A percentile compares a stretch with the other conserved stretches of the same genome.
Evolutionary conservation across 2,797 vertebrate genomes (phyloP).

Genomic region (Muscicapa striata): DNA sequence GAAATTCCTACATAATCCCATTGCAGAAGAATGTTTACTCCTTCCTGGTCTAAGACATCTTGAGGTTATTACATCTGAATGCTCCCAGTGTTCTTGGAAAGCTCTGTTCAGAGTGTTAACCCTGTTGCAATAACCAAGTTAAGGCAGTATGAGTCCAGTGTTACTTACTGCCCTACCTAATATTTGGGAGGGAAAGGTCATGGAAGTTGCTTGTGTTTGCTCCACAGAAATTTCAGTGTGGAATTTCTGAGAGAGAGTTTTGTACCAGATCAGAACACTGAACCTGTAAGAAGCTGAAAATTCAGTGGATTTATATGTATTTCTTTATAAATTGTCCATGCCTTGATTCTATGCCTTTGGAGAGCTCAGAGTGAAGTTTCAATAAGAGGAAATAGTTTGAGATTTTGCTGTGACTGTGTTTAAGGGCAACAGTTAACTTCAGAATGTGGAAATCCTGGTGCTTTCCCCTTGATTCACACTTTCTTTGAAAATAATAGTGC

Average conservation of each 20-base stretch:
- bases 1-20: background rate
- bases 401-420: background rate
- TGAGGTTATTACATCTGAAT: background rate
- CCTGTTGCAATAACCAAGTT: background rate
- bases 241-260: background rate
- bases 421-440: background rate
- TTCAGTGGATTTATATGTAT: background rate
- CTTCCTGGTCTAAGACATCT: background rate
- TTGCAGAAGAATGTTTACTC: background rate
- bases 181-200: background rate
- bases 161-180: background rate
- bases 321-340: background rate
- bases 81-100: background rate
- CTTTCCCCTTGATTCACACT: background rate
- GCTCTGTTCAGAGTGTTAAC: background rate
- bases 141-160: background rate
- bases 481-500: background rate
- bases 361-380: background rate
- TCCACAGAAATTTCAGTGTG: background rate
- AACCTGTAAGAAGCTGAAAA: background rate
- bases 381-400: background rate
- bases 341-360: background rate
- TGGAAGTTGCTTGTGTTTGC: background rate
- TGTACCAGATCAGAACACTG: background rate
- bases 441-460: background rate